phyloP scores from a whole-genome alignment of 2,888 invertebrate genomes.

The Torymus auratus region DNA sequence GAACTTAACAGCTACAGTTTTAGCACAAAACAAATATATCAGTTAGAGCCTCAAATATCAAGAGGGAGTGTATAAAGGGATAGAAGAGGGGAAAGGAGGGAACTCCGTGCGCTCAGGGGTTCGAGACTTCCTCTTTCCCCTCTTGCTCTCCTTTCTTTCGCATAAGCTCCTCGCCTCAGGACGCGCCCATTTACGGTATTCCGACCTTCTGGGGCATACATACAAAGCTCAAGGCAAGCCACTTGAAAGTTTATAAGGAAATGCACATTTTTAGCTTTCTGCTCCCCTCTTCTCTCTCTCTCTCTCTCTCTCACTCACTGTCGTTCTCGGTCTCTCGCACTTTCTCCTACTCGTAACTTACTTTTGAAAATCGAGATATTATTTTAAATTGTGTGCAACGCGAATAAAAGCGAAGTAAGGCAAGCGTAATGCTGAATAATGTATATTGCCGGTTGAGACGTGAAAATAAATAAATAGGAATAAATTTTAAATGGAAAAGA shows the following conservation, averaged over 20 bases:
- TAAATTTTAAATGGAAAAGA: constrained; percentile 8
- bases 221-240: constrained; percentile 1
- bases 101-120: not conserved
- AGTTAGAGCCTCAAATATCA: constrained; percentile 17
- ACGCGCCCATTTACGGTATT: constrained; percentile 12
- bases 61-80: not conserved
- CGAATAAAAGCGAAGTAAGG: not conserved
- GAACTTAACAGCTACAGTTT: not conserved
- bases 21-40: constrained; percentile 15
- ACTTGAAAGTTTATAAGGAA: constrained; percentile 46
- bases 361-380: constrained; percentile 41
- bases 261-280: constrained; percentile 28
- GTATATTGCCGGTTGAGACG: constrained; percentile 3
- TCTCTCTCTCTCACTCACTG: not conserved
- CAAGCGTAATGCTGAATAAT: constrained; percentile 17
- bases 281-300: not conserved
- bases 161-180: not conserved
- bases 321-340: not conserved
- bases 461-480: constrained; percentile 17
- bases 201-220: constrained; percentile 12
- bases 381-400: constrained; percentile 14
- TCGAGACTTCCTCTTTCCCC: not conserved
- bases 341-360: constrained; percentile 15
- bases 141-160: constrained; percentile 8
- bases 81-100: too few relatives aligned